Percentiles rank a stretch among this genome's conserved stretches.
phyloP scores from a whole-genome alignment of 2,888 invertebrate genomes.

The Cephus spinipes region DNA sequence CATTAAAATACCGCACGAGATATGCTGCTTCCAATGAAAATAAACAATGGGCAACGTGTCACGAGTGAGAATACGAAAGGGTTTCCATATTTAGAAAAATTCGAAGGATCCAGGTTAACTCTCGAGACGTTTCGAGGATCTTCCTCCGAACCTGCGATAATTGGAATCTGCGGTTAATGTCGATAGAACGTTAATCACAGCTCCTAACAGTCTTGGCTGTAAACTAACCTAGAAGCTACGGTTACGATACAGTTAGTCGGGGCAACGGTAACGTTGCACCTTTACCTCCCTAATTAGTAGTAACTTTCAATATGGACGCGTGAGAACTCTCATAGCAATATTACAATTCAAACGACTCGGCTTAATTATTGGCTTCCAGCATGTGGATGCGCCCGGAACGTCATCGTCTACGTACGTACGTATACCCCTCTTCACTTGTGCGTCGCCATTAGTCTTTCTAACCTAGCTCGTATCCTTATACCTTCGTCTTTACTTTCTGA shows the following conservation, averaged over 20 bases:
- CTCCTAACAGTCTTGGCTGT: background rate
- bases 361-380: background rate
- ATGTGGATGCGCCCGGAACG: background rate
- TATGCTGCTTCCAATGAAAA: background rate
- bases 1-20: background rate
- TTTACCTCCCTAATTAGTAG: background rate
- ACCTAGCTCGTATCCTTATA: background rate
- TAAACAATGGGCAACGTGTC: background rate
- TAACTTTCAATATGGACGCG: background rate
- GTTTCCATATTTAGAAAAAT: background rate
- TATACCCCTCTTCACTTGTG: background rate
- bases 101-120: background rate
- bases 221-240: background rate
- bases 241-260: background rate
- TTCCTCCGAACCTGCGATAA: background rate
- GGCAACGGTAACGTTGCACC: background rate
- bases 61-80: background rate
- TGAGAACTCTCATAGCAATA: background rate
- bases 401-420: background rate
- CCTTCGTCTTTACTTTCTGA: background rate
- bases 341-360: background rate
- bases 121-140: background rate
- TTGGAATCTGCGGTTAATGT: background rate
- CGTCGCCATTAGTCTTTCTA: background rate
- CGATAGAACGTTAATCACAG: background rate